Percentiles rank a stretch among this genome's conserved stretches.
Conservation (phyloP, 2,797 vertebrate species). For the Artibeus lituratus region DNA sequence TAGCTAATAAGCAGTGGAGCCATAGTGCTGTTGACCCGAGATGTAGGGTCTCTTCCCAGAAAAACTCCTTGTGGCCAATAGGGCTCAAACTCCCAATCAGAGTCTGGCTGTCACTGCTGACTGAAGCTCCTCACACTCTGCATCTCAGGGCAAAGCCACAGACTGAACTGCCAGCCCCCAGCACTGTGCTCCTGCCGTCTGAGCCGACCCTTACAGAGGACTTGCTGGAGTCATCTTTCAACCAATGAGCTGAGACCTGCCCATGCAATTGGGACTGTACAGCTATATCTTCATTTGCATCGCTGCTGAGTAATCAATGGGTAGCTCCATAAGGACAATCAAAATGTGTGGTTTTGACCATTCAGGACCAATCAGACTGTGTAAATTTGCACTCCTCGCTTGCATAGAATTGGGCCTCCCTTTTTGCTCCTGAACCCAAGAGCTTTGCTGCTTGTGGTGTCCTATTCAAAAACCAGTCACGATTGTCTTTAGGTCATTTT, state of each 20-base stretch:
- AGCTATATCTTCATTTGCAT: neutral
- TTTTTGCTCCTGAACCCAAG: neutral
- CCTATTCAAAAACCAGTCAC: neutral
- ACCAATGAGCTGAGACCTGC: neutral
- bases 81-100: neutral
- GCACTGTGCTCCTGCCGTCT: neutral
- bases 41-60: neutral
- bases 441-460: neutral
- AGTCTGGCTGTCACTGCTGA: neutral
- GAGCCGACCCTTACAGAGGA: neutral
- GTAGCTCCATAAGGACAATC: neutral
- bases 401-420: neutral
- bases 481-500: neutral
- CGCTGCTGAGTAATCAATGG: neutral
- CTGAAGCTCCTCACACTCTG: neutral
- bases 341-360: neutral
- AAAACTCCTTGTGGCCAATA: neutral
- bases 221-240: neutral
- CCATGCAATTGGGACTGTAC: neutral
- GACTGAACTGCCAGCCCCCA: neutral
- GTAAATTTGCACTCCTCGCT: neutral
- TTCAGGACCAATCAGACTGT: neutral
- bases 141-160: neutral
- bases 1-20: neutral
- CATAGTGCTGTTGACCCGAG: too few relatives aligned